Conservation (phyloP, 2,113 vertebrate species). For the Chauna torquata region DNA sequence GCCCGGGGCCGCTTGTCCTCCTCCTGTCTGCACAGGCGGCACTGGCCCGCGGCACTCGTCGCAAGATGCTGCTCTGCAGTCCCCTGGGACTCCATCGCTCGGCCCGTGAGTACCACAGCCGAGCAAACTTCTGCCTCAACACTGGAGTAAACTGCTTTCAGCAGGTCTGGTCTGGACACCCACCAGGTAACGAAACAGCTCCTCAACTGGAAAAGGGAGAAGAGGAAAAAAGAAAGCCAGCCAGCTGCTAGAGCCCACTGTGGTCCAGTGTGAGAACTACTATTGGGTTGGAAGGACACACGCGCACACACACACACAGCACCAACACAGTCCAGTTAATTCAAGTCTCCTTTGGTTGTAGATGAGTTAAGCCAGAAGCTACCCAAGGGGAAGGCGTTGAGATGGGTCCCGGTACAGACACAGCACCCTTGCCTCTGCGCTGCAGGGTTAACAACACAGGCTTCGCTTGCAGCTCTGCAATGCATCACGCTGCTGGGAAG, state of each 20-base stretch:
- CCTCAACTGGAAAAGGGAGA: constrained; percentile 9
- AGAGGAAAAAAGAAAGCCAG: constrained; percentile 11
- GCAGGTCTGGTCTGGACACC: neutral
- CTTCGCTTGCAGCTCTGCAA: neutral
- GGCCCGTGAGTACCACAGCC: neutral
- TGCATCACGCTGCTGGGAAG: neutral
- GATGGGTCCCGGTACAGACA: neutral
- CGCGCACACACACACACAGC: neutral
- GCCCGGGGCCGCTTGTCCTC: constrained; percentile 22
- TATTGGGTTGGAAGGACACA: constrained; percentile 18
- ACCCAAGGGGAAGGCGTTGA: neutral
- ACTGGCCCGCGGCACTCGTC: constrained; percentile 22
- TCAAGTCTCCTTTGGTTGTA: constrained; percentile 69
- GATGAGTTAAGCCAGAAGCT: constrained; percentile 48
- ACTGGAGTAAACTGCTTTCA: neutral
- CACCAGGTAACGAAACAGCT: neutral
- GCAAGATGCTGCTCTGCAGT: neutral
- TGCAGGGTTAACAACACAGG: rapidly evolving
- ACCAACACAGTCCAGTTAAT: constrained; percentile 46
- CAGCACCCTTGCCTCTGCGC: neutral
- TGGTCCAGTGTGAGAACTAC: constrained; percentile 74
- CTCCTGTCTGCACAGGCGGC: neutral
- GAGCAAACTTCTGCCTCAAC: neutral
- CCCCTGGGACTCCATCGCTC: constrained; percentile 1
- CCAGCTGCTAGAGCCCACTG: constrained; percentile 41